Percentiles rank a stretch among this genome's conserved stretches.
Conservation (phyloP, 2,797 vertebrate species). For the Myripristis murdjan region DNA sequence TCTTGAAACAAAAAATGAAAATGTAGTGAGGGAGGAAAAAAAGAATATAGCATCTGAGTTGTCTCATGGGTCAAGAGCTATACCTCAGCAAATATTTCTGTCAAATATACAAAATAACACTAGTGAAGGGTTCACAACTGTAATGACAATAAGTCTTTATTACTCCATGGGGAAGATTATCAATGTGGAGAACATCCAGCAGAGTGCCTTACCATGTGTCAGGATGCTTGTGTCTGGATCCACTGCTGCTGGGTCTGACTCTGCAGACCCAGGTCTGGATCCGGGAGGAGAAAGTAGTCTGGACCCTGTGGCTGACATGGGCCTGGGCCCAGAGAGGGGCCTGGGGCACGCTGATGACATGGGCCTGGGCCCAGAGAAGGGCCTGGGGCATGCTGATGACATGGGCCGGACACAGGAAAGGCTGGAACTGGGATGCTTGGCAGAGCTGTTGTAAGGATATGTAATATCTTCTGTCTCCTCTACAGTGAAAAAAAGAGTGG, state of each 20-base stretch:
- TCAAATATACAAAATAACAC: not conserved
- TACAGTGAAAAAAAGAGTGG: slow-evolving; percentile 43
- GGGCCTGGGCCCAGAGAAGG: slow-evolving; percentile 60
- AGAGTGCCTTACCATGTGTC: slow-evolving; percentile 88
- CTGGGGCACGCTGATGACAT: slow-evolving; percentile 53
- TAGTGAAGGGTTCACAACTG: not conserved
- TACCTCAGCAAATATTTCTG: not conserved
- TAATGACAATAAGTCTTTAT: not conserved
- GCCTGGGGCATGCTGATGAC: slow-evolving; percentile 46
- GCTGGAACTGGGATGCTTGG: slow-evolving; percentile 56
- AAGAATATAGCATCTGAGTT: not conserved
- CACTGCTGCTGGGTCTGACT: slow-evolving; percentile 65
- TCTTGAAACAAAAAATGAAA: not conserved
- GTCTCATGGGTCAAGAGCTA: not conserved
- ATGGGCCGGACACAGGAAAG: slow-evolving; percentile 44
- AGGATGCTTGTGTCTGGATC: slow-evolving; percentile 88
- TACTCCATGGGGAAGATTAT: not conserved
- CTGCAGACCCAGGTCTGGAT: slow-evolving; percentile 73
- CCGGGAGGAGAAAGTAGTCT: slow-evolving; percentile 46
- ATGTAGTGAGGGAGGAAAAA: too few relatives aligned
- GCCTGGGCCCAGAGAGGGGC: slow-evolving; percentile 62
- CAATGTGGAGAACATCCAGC: slow-evolving; percentile 10
- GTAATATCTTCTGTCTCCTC: slow-evolving; percentile 57
- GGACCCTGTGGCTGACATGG: slow-evolving; percentile 40
- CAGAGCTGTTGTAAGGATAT: slow-evolving; percentile 49